A percentile compares a stretch with the other conserved stretches of the same genome.
Evolutionary conservation across 2,888 invertebrate species (phyloP).

Genomic region (Xiphydria camelus): DNA sequence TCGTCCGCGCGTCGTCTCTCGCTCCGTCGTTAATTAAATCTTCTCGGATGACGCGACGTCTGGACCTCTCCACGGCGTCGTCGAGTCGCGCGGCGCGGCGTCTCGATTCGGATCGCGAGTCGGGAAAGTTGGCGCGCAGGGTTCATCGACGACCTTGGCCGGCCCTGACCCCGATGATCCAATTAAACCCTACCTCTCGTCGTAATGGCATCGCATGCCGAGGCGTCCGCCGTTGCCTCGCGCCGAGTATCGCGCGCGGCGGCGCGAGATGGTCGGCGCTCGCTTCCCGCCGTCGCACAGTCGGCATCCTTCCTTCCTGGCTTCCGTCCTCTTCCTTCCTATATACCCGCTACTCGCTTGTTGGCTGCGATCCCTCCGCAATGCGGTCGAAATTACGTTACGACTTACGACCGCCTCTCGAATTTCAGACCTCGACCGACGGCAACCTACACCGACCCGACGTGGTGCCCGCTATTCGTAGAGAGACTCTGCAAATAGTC

Average conservation of each 20-base stretch:
- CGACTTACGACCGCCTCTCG: not conserved
- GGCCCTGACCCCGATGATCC: constrained; percentile 3
- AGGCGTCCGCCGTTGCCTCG: not conserved
- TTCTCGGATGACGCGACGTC: too few relatives aligned
- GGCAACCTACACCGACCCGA: not conserved
- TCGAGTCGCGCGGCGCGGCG: not conserved
- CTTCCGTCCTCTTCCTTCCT: not conserved
- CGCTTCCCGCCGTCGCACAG: not conserved
- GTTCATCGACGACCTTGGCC: not conserved
- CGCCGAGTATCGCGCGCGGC: too few relatives aligned
- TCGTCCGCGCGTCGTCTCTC: too few relatives aligned
- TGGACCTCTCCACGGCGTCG: too few relatives aligned
- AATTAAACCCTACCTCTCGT: constrained; percentile 2
- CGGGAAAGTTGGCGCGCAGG: not conserved
- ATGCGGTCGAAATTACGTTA: constrained; percentile 26
- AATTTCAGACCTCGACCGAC: not conserved
- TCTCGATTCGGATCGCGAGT: too few relatives aligned
- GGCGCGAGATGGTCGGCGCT: not conserved
- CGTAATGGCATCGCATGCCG: not conserved
- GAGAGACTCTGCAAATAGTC: too few relatives aligned
- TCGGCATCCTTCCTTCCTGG: not conserved
- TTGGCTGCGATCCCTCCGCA: constrained; percentile 19
- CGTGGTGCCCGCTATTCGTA: not conserved
- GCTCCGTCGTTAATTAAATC: too few relatives aligned
- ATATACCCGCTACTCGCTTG: not conserved